Evolutionary conservation across 2,888 invertebrate genomes (phyloP), one percentile per base, ranked within the genome.

Genomic region (Philopedon plagiatum): DNA sequence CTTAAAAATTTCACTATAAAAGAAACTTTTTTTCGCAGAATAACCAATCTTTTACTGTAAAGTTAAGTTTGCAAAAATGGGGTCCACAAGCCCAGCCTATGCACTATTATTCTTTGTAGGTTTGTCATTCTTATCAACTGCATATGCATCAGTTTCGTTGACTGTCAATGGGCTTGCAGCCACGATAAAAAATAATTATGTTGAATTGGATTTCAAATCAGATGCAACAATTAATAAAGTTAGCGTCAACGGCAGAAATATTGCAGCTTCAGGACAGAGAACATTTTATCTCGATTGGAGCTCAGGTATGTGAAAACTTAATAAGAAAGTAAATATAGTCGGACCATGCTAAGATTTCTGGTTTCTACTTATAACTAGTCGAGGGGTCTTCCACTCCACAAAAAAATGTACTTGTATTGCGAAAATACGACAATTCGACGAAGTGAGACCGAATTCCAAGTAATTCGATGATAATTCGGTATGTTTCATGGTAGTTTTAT

Each of bases 241-340:
- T 4, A 15, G 37, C 8, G 67, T 68, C 18, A 23, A 60, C 8
- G 67, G 67, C 1, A 60, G 37, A 19, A 68, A 61, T 34, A 21
- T 68, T 9, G 60, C 60, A 0, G 67, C 61, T 29, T 15, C n/a
- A 15, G 67, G 67, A 18, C 37, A 51, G 8, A 61, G 15, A 19
- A 61, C 39, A 4, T 68, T 68, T 61, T 68, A 68, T 29, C 29
- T 68, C 0, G 67, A 68, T 29, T 68, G 67, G 67, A 68, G 49
- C 34, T 49, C 44, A 18, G 34, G 67, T 68, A 34, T 61, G 67
- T 64, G 4, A 19, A 37, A 49, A 21, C 11, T 13, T 39, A 39
- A 34, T 34, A 4, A 3, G 29, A n/a, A n/a, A n/a, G n/a, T n/a
- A n/a, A n/a, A n/a, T n/a, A n/a, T n/a, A n/a, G n/a, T n/a, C n/a